A percentile compares a stretch with the other conserved stretches of the same genome.
phyloP scores from a whole-genome alignment of 2,888 invertebrate genomes.

The Zygogramma bicolorata region DNA sequence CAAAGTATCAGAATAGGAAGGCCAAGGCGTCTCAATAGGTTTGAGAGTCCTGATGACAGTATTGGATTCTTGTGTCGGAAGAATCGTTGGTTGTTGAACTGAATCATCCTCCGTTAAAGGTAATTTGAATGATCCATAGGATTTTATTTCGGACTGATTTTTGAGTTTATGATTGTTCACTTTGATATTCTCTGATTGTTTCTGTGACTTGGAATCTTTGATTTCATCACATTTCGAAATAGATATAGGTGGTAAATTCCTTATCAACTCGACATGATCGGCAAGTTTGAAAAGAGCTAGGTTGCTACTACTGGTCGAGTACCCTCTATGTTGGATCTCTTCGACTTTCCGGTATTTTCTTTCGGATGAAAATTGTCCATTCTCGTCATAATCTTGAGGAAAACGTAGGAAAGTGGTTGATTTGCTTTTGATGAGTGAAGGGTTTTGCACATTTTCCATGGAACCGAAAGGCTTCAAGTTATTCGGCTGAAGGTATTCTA shows the following conservation, averaged over 20 bases:
- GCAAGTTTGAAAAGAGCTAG: background rate
- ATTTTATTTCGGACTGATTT: background rate
- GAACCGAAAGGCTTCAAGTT: slow-evolving; percentile 19
- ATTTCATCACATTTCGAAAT: background rate
- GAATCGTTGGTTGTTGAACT: background rate
- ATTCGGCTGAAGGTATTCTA: slow-evolving; percentile 13
- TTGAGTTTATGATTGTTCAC: no score
- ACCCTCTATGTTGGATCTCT: slow-evolving; percentile 13
- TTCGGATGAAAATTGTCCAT: background rate
- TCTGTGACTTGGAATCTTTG: no score
- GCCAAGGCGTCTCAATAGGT: slow-evolving; percentile 10
- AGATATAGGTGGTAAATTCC: slow-evolving; percentile 2
- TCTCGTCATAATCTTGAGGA: background rate
- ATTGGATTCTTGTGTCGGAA: background rate
- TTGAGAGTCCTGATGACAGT: background rate
- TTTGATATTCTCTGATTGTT: no score
- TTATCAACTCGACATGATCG: background rate
- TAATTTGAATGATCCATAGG: background rate
- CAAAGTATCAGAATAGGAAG: slow-evolving; percentile 3
- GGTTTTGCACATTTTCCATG: background rate
- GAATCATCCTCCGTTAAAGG: background rate
- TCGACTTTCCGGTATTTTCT: background rate
- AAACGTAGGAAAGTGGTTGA: background rate
- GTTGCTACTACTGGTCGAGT: slow-evolving; percentile 9
- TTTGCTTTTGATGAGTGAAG: background rate